Evolutionary conservation across 2,888 invertebrate genomes (phyloP).

Genomic region (Amblyjoppa proteus): DNA sequence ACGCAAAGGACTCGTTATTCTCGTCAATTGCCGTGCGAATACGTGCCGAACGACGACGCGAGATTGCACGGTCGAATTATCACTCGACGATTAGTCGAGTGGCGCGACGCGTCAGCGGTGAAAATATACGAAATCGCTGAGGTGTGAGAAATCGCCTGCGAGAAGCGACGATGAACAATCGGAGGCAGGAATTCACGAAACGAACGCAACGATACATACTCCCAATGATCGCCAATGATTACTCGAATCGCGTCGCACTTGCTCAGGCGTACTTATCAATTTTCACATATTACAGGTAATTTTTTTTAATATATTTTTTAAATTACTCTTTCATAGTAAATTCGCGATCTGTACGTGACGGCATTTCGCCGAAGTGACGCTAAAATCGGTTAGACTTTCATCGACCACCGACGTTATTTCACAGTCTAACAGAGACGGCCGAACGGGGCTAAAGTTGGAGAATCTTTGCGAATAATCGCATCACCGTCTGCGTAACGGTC

Average conservation of each 20-base stretch:
- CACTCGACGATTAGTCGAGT: not conserved
- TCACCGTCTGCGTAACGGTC: not conserved
- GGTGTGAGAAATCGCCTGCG: not conserved
- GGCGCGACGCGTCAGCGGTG: not conserved
- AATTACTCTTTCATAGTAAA: too few relatives aligned
- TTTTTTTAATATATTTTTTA: too few relatives aligned
- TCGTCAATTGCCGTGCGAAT: constrained; percentile 36
- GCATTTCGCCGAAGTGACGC: too few relatives aligned
- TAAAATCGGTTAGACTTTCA: too few relatives aligned
- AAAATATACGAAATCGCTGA: not conserved
- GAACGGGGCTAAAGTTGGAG: not conserved
- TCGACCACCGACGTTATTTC: not conserved
- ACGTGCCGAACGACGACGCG: not conserved
- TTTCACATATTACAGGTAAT: too few relatives aligned
- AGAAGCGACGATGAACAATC: not conserved
- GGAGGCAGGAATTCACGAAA: not conserved
- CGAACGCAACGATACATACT: too few relatives aligned
- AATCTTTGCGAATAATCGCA: not conserved
- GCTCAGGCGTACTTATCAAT: not conserved
- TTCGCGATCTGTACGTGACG: too few relatives aligned
- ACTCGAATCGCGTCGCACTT: not conserved
- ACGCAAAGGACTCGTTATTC: constrained; percentile 36
- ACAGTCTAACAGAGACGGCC: too few relatives aligned
- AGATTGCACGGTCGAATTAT: constrained; percentile 28
- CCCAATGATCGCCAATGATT: too few relatives aligned